Percentiles rank a stretch among this genome's conserved stretches.
phyloP scores from a whole-genome alignment of 2,797 vertebrate genomes.

The Myotis pilosus region DNA sequence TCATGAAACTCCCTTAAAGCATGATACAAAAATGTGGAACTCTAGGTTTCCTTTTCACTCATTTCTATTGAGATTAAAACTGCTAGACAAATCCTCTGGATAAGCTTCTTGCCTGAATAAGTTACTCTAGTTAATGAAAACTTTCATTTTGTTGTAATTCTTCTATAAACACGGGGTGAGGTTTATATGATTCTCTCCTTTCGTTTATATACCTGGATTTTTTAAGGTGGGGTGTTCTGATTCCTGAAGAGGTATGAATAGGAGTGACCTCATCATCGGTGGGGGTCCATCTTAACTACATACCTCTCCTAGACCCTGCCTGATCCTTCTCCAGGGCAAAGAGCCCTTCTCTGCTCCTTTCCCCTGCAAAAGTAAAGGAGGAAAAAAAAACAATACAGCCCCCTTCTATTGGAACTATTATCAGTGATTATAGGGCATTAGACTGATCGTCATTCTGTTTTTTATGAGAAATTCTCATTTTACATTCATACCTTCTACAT shows the following conservation, averaged over 20 bases:
- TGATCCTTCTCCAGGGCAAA: not conserved
- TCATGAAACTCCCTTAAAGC: not conserved
- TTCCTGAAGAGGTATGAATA: not conserved
- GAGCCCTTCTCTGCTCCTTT: not conserved
- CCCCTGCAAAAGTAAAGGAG: not conserved
- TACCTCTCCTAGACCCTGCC: not conserved
- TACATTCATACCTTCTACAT: not conserved
- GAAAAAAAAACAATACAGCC: not conserved
- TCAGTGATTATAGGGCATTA: not conserved
- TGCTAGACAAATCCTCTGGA: not conserved
- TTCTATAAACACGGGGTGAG: not conserved
- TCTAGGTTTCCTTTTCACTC: not conserved
- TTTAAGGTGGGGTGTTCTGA: not conserved
- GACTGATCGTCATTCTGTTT: not conserved
- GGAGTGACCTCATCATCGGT: not conserved
- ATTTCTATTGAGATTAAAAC: not conserved
- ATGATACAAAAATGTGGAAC: not conserved
- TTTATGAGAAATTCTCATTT: not conserved
- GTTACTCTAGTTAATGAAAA: not conserved
- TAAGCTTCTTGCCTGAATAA: not conserved
- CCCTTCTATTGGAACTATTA: not conserved
- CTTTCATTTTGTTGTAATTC: not conserved
- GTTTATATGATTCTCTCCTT: not conserved
- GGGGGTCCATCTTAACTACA: not conserved
- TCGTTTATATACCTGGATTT: not conserved